Evolutionary conservation across 2,797 vertebrate species (phyloP).

Genomic region (Pseudocheirus occidentalis): DNA sequence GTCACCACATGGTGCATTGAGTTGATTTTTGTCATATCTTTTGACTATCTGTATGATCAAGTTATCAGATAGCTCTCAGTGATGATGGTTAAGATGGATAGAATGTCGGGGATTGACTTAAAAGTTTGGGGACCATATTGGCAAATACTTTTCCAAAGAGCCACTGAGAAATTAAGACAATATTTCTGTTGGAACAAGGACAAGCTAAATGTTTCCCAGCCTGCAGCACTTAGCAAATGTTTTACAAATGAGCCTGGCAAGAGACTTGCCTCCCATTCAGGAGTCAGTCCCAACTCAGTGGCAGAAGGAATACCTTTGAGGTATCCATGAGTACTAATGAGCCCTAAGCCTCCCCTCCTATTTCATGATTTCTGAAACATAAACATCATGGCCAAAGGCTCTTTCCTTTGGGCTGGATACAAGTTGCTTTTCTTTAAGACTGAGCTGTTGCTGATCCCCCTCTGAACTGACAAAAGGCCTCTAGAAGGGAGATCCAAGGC

Average conservation of each 20-base stretch:
- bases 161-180: slow-evolving; percentile 11
- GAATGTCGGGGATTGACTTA: slow-evolving; percentile 4
- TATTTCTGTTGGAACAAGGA: not conserved
- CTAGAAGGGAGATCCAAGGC: slow-evolving; percentile 13
- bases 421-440: slow-evolving; percentile 31
- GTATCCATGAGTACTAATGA: not conserved
- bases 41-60: slow-evolving; percentile 15
- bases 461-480: not conserved
- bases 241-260: not conserved
- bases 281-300: not conserved
- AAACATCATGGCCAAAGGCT: slow-evolving; percentile 14
- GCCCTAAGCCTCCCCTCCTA: slow-evolving; percentile 7
- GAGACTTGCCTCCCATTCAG: not conserved
- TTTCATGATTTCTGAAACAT: slow-evolving; percentile 30
- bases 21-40: slow-evolving; percentile 5
- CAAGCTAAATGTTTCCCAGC: not conserved
- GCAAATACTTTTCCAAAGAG: slow-evolving; percentile 42
- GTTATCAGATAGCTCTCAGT: slow-evolving; percentile 25
- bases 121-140: slow-evolving; percentile 5
- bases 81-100: not conserved
- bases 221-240: not conserved
- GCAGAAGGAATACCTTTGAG: not conserved
- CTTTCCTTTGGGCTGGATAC: slow-evolving; percentile 24
- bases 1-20: slow-evolving; percentile 22
- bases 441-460: slow-evolving; percentile 1